Evolutionary conservation across 1,140 invertebrate genomes (phyloP), one percentile per base, ranked within the genome.

Genomic region (Drosophila pruinosa): DNA sequence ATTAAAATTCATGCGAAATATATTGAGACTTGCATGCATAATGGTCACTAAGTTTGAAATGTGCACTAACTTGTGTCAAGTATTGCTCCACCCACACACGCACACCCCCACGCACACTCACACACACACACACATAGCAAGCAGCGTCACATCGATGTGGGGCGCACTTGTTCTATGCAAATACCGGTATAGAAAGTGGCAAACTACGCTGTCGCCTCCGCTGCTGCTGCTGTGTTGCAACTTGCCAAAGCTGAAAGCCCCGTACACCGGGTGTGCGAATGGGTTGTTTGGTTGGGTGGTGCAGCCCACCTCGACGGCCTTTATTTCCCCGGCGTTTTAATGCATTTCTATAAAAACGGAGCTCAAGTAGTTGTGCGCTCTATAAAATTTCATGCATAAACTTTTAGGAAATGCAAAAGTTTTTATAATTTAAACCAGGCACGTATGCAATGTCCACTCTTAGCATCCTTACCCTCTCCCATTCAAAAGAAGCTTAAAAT

Each of bases 1-100:
- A 86, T 86, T 86, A 86, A 89, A 86, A 88, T 86, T 86, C 78
- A 86, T 88, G 67, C 78, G 83, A 86, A 89, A 86, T 86, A 88
- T 86, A 86, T 86, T 86, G 83, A 75, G 74, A 89, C 73, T 75
- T 88, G 81, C 83, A 86, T 86, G 83, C 82, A 86, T 86, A 89
- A 88, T 86, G 82, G 81, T 78, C 77, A 82, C 83, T 89, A 86
- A 88, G 78, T 86, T 89, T 75, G 62, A 76, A 79, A 64, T 80
- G 67, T 72, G 26, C 72, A 38, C 63, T 72, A 67, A 72, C 39
- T 80, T 65, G 65, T 77, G 70, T 75, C 79, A 69, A 83, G 80
- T 78, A 43, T 31, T 26, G 41, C 56, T 41, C 76, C 71, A 41
- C 15, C 28, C 15, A 17, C 22, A 14, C 7, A 3, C 34, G 0